A percentile compares a stretch with the other conserved stretches of the same genome.
phyloP scores from a whole-genome alignment of 1,140 invertebrate genomes.

The Acromyrmex echinatior region DNA sequence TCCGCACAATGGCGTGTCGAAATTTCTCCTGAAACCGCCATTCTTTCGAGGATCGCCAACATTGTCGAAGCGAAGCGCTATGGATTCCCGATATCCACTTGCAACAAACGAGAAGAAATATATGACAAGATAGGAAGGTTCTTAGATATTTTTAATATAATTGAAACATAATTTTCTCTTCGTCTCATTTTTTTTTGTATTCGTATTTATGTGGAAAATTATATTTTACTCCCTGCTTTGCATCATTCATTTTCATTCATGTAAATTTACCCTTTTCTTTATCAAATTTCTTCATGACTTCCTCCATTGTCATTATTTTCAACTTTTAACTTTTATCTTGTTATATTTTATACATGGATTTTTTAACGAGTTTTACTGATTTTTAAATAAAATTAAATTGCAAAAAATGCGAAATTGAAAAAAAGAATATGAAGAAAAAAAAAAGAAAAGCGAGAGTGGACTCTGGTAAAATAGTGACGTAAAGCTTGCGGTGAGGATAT shows the following conservation, averaged over 20 bases:
- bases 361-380: slow-evolving; percentile 81
- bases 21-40: slow-evolving; percentile 50
- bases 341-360: slow-evolving; percentile 38
- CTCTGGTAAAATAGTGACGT: slow-evolving; percentile 31
- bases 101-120: slow-evolving; percentile 50
- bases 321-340: slow-evolving; percentile 16
- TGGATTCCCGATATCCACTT: slow-evolving; percentile 56
- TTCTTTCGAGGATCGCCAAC: slow-evolving; percentile 43
- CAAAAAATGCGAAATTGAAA: slow-evolving; percentile 60
- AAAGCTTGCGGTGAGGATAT: slow-evolving; percentile 35
- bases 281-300: slow-evolving; percentile 8
- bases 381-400: slow-evolving; percentile 72
- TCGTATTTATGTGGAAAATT: not conserved
- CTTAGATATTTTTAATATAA: not conserved
- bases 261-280: not conserved
- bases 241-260: not conserved
- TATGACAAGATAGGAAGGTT: not conserved
- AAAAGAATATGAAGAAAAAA: slow-evolving; percentile 7
- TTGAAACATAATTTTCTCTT: slow-evolving; percentile 4
- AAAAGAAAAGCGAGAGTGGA: slow-evolving; percentile 24
- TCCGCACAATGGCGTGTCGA: slow-evolving; percentile 55
- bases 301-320: slow-evolving; percentile 40
- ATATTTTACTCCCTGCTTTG: not conserved
- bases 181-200: not conserved
- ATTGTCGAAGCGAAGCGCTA: not conserved